A percentile compares a stretch with the other conserved stretches of the same genome.
Evolutionary conservation across 2,113 vertebrate genomes (phyloP).

Genomic region (Hydropotes inermis): DNA sequence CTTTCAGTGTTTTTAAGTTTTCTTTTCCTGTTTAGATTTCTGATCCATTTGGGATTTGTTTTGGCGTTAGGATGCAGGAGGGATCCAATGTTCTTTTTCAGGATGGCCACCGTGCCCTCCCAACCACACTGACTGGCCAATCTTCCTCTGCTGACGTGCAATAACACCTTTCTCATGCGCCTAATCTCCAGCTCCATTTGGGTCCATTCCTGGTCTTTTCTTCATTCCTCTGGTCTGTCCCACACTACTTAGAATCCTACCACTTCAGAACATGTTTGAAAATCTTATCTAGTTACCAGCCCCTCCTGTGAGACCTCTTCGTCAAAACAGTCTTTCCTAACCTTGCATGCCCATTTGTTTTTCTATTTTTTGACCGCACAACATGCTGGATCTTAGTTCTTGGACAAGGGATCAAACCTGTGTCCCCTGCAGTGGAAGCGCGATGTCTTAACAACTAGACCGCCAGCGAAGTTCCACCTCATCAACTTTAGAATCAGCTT

Average conservation of each 20-base stretch:
- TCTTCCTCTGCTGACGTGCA: neutral
- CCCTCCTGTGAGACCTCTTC: neutral
- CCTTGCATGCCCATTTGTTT: neutral
- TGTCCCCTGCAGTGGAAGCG: neutral
- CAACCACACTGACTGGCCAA: fast-evolving
- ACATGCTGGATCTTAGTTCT: neutral
- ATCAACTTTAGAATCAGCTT: neutral
- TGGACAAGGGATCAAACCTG: neutral
- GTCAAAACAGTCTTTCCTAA: neutral
- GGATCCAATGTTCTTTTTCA: neutral
- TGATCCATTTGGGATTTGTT: neutral
- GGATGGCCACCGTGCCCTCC: neutral
- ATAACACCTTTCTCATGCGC: neutral
- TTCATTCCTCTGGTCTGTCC: neutral
- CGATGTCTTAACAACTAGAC: neutral
- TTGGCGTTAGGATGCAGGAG: neutral
- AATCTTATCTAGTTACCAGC: neutral
- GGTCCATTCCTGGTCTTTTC: neutral
- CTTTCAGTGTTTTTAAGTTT: conserved; percentile 43
- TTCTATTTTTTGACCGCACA: neutral
- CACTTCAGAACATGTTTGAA: neutral
- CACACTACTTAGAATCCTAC: neutral
- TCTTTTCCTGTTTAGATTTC: conserved; percentile 39
- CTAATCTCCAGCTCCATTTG: too few relatives aligned
- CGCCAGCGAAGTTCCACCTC: neutral